A percentile compares a stretch with the other conserved stretches of the same genome.
phyloP scores from a whole-genome alignment of 2,113 vertebrate genomes.

The Rallus limicola region DNA sequence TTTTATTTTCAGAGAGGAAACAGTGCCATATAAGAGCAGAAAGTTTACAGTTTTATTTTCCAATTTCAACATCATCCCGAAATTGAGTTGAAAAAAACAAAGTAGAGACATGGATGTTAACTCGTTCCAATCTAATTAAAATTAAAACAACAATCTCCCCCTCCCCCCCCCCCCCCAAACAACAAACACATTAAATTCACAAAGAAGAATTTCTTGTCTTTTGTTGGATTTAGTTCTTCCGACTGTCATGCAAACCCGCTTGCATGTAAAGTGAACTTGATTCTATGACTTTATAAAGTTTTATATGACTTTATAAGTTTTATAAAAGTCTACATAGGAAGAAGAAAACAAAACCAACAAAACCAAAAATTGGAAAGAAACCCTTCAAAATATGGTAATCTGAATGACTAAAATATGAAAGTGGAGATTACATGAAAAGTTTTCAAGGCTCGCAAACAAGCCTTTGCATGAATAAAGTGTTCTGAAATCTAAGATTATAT shows the following conservation, averaged over 20 bases:
- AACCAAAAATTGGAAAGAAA: neutral
- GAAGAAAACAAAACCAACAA: neutral
- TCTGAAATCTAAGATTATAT: neutral
- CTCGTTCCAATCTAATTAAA: neutral
- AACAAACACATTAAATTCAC: neutral
- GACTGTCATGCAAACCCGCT: neutral
- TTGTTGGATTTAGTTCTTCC: neutral
- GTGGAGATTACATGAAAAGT: neutral
- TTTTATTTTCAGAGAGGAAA: neutral
- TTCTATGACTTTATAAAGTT: neutral
- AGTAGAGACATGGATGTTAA: neutral
- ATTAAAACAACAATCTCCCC: too few relatives aligned
- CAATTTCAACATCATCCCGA: neutral
- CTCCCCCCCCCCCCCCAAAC: too few relatives aligned
- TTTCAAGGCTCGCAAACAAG: neutral
- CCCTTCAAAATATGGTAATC: neutral
- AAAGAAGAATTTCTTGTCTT: neutral
- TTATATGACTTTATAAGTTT: neutral
- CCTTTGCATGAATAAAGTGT: neutral
- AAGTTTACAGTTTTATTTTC: neutral
- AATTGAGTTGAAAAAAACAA: neutral
- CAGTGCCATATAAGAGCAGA: neutral
- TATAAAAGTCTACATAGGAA: neutral
- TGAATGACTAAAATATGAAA: neutral
- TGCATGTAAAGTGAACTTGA: neutral